Evolutionary conservation across 1,140 invertebrate genomes (phyloP).

Genomic region (Lepeophtheirus salmonis): DNA sequence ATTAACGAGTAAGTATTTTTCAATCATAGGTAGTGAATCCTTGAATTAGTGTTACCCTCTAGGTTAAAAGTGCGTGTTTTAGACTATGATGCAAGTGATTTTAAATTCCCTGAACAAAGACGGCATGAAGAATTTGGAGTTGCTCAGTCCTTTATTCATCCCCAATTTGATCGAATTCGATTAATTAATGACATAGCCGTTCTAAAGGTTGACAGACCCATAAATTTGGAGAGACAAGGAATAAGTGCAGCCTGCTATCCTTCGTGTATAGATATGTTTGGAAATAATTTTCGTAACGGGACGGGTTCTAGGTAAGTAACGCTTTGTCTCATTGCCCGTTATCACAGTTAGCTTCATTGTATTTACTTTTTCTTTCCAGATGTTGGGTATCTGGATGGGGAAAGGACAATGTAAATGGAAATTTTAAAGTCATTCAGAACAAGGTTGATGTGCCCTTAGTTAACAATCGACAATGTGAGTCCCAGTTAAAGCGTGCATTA

Average conservation of each 20-base stretch:
- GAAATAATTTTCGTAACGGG: constrained; percentile 12
- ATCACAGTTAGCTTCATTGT: too few relatives aligned
- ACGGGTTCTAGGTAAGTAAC: constrained; percentile 8
- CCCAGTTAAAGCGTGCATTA: neutral
- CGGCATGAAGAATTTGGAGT: constrained; percentile 12
- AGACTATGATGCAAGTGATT: neutral
- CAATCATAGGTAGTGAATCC: neutral
- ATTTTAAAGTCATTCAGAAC: neutral
- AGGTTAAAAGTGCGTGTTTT: constrained; percentile 1
- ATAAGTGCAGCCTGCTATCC: constrained; percentile 15
- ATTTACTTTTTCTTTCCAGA: neutral
- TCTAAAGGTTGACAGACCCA: constrained; percentile 6
- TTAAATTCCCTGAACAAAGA: neutral
- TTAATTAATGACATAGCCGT: constrained; percentile 14
- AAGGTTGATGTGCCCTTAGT: constrained; percentile 16
- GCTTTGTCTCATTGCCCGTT: too few relatives aligned
- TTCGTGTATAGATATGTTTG: constrained; percentile 14
- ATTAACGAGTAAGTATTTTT: constrained; percentile 4
- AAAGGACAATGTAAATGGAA: neutral
- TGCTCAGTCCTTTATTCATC: neutral
- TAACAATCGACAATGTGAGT: neutral
- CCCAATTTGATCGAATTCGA: neutral
- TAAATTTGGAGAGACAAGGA: neutral
- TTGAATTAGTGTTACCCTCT: neutral
- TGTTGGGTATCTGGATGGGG: constrained; percentile 16